These are phyloP conservation scores for Crematogaster levior DNA, from an alignment of 2,888 invertebrate genomes.

Conservation along the genomic window DNA sequence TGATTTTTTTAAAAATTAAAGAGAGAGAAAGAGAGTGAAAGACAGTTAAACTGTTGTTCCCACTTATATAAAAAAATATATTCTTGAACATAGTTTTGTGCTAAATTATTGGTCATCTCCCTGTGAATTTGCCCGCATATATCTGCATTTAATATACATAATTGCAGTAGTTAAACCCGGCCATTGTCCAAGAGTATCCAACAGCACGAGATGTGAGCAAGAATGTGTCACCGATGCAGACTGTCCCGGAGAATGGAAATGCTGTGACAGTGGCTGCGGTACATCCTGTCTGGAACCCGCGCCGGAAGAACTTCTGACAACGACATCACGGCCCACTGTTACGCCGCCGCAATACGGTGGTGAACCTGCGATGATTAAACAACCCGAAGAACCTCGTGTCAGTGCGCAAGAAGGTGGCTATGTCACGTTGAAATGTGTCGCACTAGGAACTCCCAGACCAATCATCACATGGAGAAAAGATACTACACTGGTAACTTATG, in stretches of 20 bases:
- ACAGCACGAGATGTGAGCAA: conserved; percentile 88
- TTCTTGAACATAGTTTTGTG: conserved; percentile 1
- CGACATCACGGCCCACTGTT: conserved; percentile 73
- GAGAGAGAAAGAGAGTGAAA: too few species aligned
- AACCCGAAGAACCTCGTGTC: conserved; percentile 88
- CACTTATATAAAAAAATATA: too few species aligned
- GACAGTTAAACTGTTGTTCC: too few species aligned
- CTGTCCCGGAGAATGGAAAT: conserved; percentile 92
- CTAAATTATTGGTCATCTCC: background rate
- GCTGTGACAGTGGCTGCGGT: conserved; percentile 93
- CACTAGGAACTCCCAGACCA: conserved; percentile 92
- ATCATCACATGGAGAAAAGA: conserved; percentile 92
- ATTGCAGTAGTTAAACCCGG: conserved; percentile 90
- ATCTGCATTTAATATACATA: background rate
- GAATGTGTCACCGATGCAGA: conserved; percentile 94
- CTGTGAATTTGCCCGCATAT: background rate
- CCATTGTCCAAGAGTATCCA: conserved; percentile 87
- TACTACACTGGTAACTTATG: conserved; percentile 88
- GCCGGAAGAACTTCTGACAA: conserved; percentile 84
- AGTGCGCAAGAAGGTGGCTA: conserved; percentile 90
- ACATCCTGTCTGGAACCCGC: conserved; percentile 89
- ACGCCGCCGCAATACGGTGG: conserved; percentile 66
- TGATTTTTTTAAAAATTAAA: too few species aligned
- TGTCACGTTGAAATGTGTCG: conserved; percentile 91
- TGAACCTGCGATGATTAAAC: conserved; percentile 80